Percentiles rank a stretch among this genome's conserved stretches.
These are phyloP conservation scores for Entomyzon cyanotis DNA, from an alignment of 2,113 vertebrate genomes.

Conservation along the genomic window DNA sequence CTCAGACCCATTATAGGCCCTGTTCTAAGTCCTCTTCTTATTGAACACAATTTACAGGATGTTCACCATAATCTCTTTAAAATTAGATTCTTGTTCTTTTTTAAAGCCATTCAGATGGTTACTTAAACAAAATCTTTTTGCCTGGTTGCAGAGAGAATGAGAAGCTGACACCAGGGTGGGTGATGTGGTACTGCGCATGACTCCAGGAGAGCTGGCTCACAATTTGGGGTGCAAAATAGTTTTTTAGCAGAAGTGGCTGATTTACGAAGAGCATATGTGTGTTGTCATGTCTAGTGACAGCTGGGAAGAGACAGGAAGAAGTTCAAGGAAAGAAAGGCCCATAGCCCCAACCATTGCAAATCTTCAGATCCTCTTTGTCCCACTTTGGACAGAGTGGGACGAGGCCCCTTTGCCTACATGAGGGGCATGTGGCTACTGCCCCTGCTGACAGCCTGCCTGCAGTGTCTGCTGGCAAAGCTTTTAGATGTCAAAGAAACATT, in stretches of 20 bases:
- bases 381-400: neutral
- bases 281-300: conserved; percentile 9
- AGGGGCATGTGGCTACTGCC: neutral
- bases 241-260: neutral
- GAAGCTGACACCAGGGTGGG: neutral
- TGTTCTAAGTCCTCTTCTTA: conserved; percentile 72
- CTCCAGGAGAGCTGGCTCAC: neutral
- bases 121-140: neutral
- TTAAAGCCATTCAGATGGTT: conserved; percentile 20
- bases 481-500: neutral
- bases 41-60: conserved; percentile 75
- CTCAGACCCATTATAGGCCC: conserved; percentile 64
- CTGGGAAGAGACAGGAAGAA: neutral
- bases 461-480: neutral
- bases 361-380: neutral
- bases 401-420: neutral
- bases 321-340: neutral
- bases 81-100: conserved; percentile 73
- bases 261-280: conserved; percentile 2
- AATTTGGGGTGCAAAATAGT: neutral
- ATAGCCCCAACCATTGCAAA: rapidly evolving
- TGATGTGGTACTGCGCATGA: neutral
- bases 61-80: conserved; percentile 78
- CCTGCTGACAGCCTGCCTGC: neutral
- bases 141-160: neutral